phyloP scores from a whole-genome alignment of 35 echinoderm and acorn worm species.

The Apostichopus japonicus region DNA sequence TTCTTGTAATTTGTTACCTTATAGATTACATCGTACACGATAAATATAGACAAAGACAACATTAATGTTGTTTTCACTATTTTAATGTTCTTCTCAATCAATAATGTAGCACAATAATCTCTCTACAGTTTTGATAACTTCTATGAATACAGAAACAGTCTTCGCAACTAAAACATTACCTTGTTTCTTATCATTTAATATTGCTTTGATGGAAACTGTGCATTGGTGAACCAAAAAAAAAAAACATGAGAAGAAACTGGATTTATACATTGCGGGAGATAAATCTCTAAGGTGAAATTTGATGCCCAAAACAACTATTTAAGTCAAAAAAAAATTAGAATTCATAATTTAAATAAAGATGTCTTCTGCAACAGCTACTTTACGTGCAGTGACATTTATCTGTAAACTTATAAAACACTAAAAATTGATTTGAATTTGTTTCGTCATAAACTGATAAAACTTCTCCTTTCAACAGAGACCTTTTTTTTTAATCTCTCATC shows the following conservation, averaged over 20 bases:
- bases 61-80: not conserved
- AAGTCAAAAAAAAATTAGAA: not conserved
- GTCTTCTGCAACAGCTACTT: not conserved
- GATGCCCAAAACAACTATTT: conserved; percentile 5
- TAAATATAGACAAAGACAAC: not conserved
- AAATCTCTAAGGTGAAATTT: conserved; percentile 19
- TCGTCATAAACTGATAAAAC: too few species aligned
- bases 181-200: conserved; percentile 9
- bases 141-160: conserved; percentile 45
- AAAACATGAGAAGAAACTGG: not conserved
- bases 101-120: conserved; percentile 40
- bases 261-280: conserved; percentile 32
- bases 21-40: too few species aligned
- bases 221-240: conserved; percentile 3
- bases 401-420: conserved; percentile 1
- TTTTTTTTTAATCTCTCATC: too few species aligned
- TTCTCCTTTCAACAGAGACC: too few species aligned
- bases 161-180: conserved; percentile 32
- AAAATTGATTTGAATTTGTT: not conserved
- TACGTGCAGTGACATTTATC: not conserved
- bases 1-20: too few species aligned
- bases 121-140: conserved; percentile 21
- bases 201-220: conserved; percentile 45
- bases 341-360: not conserved
- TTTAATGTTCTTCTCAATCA: conserved; percentile 30